Base-by-base conservation (phyloP, 2,113 vertebrate species). In the Dissostichus mawsoni region DNA sequence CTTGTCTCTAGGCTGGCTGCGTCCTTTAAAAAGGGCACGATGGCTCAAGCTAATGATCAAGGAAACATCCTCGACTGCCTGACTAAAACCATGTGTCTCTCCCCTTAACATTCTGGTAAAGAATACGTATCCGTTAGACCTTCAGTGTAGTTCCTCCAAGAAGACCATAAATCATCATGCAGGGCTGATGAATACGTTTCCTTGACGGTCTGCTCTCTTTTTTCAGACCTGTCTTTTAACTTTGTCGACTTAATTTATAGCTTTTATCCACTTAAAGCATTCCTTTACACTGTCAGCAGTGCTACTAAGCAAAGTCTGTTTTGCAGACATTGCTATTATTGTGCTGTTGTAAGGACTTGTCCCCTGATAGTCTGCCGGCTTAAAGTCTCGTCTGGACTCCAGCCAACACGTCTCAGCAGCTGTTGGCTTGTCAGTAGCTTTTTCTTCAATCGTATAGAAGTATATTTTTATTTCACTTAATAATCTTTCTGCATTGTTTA, bases 21-120 rank as follows among this genome's bases (percentile, higher is more conserved):
- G 87, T 90, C 85, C 83, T 88, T 89, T 83, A 0, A 69, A 84
- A 89, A 81, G 85, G 70, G 44, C 82, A 80, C 29, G 36, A 78
- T 62, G 81, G 87, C 59, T 83, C 78, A 72, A 65, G 74, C 23
- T 78, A 72, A 76, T 78, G 71, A 70, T 64, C 33, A 8, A n/a
- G 41, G 18, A 8, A 33, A 62, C 52, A 47, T n/a, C 20, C n/a
- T 36, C 8, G 20, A 55, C 55, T 10, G 63, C 16, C 53, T 65
- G 29, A 29, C 29, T 29, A 0, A 29, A 29, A 29, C 29, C 29
- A 29, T 29, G 29, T 29, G 29, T 29, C 44, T 52, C 11, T 59
- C 44, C 20, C 23, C n/a, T 47, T 18, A 53, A 61, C 62, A 25
- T 58, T 64, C 25, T 11, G 4, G 20, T 47, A 17, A 52, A 66